Conservation (phyloP, 2,888 invertebrate species). For the Luperina nickerlii region DNA sequence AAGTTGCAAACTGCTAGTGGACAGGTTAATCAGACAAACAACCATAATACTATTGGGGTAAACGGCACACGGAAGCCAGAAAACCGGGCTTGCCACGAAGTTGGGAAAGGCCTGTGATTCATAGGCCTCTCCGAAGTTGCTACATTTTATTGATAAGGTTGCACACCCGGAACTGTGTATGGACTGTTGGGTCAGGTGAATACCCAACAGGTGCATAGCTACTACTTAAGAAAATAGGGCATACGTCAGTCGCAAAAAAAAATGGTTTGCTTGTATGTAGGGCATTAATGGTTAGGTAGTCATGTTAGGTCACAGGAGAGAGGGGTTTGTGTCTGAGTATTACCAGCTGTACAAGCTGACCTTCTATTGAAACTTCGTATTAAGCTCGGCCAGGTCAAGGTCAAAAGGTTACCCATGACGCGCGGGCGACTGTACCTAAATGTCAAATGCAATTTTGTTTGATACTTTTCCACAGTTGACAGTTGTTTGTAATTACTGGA, state of each 20-base stretch:
- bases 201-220: neutral
- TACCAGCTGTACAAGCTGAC: neutral
- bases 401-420: neutral
- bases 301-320: no score
- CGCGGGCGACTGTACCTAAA: neutral
- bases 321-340: no score
- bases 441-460: neutral
- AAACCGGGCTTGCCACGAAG: constrained; percentile 17
- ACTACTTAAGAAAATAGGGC: neutral
- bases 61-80: constrained; percentile 34
- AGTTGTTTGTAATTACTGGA: no score
- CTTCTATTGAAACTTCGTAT: neutral
- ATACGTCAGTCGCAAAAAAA: neutral
- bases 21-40: no score
- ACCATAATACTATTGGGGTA: neutral
- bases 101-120: constrained; percentile 47
- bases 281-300: neutral
- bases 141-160: constrained; percentile 28
- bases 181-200: neutral
- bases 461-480: no score
- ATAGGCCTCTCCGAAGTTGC: constrained; percentile 31
- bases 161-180: constrained; percentile 21
- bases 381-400: neutral
- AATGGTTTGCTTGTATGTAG: neutral
- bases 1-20: no score